Base-by-base conservation (phyloP, 2,797 vertebrate species). In the Arnoldichthys spilopterus region DNA sequence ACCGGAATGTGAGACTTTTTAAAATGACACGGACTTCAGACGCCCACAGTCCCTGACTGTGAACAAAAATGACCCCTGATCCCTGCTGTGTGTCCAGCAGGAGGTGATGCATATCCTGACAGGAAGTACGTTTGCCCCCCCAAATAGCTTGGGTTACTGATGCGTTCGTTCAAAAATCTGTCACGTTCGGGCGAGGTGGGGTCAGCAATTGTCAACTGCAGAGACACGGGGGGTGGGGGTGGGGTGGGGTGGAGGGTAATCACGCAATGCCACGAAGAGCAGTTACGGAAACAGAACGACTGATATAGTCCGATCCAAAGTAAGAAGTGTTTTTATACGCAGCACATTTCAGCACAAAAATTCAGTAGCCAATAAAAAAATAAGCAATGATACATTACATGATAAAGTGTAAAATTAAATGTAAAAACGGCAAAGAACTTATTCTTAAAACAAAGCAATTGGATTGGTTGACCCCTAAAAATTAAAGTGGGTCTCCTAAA, bases 101-200 rank as follows among this genome's bases (percentile, higher is more conserved):
- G 79, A 85, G 85, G 78, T 85, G 81, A 83, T 83, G 81, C 62
- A 78, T 59, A 79, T 83, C 74, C 61, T 1, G 54, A 80, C 72
- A 82, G 84, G 84, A 87, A 82, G 73, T 54, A 8, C 13, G 68
- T 18, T 32, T 64, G 45, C 53, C 69, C 76, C n/a, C 63, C 62
- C 47, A 74, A 77, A 82, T 78, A 84, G 59, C 82, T 78, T 37
- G 58, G 51, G 26, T 37, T 5, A 59, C 61, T 64, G 15, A 58
- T 47, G 64, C 24, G 34, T 74, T 68, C 83, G 75, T 76, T 85
- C 70, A 86, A 73, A 82, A 86, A 86, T 78, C 71, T 76, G 28
- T 78, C 70, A 73, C 62, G 71, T 67, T 51, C 69, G 78, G 37
- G 37, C 61, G 67, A 81, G 74, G 75, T 62, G 32, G 32, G 6